Evolutionary conservation across 2,888 invertebrate species (phyloP).

Genomic region (Pseudococcus viburni): DNA sequence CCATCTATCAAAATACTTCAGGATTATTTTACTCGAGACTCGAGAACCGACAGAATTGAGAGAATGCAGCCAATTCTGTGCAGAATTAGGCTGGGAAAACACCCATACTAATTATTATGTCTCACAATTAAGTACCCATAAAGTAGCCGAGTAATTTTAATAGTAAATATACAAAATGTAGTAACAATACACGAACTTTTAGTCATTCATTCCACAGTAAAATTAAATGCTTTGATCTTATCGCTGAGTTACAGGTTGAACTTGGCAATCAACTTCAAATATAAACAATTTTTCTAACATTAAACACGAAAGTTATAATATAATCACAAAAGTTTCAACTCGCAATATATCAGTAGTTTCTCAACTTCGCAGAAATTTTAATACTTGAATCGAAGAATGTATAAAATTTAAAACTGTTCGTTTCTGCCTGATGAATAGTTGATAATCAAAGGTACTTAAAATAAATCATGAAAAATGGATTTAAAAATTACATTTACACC

Average conservation of each 20-base stretch:
- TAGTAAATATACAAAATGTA: constrained; percentile 48
- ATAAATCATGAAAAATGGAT: neutral
- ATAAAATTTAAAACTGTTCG: neutral
- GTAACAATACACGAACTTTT: constrained; percentile 17
- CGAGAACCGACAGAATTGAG: neutral
- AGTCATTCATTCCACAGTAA: constrained; percentile 47
- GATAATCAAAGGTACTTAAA: neutral
- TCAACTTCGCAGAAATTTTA: neutral
- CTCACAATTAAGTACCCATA: neutral
- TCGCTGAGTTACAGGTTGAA: neutral
- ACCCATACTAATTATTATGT: too few relatives aligned
- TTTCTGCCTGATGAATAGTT: neutral
- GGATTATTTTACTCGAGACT: neutral
- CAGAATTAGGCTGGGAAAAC: neutral
- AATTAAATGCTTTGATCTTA: constrained; percentile 19
- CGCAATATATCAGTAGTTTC: neutral
- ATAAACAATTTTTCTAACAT: neutral
- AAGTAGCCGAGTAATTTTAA: neutral
- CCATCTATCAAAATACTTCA: neutral
- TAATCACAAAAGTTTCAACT: neutral
- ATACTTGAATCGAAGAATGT: neutral
- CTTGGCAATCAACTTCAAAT: neutral
- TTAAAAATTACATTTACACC: neutral
- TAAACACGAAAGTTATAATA: neutral
- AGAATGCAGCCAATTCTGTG: neutral